Percentiles rank a stretch among this genome's conserved stretches.
Evolutionary conservation across 2,888 invertebrate species (phyloP).

Genomic region (Cancer borealis): DNA sequence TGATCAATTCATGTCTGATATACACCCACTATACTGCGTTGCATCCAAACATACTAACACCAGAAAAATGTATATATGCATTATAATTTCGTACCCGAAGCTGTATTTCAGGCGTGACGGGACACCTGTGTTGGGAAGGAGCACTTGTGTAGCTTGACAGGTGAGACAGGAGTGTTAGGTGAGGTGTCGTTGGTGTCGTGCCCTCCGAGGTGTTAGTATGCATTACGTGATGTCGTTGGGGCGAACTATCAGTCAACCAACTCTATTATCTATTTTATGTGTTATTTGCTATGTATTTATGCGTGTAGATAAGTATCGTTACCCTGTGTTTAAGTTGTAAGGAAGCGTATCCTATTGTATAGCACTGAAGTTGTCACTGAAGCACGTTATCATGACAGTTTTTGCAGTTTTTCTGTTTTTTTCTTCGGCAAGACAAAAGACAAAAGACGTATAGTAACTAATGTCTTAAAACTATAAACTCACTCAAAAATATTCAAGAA

Average conservation of each 20-base stretch:
- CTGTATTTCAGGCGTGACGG: not conserved
- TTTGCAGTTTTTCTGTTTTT: not conserved
- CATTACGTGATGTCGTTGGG: not conserved
- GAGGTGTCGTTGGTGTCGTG: not conserved
- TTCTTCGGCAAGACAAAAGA: no score
- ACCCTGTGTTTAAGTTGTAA: not conserved
- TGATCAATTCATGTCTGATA: not conserved
- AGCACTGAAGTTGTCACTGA: no score
- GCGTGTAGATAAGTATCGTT: not conserved
- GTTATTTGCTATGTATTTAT: not conserved
- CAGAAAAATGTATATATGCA: not conserved
- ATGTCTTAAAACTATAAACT: not conserved
- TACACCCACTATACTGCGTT: not conserved
- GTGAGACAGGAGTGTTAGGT: not conserved
- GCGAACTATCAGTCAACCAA: not conserved
- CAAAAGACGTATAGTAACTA: no score
- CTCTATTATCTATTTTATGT: not conserved
- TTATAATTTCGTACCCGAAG: not conserved
- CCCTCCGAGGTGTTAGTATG: not conserved
- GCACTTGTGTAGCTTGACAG: constrained; percentile 6
- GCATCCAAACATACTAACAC: not conserved
- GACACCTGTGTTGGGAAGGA: not conserved
- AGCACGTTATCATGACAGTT: no score
- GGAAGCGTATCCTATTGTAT: no score
- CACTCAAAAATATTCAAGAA: not conserved